Evolutionary conservation across 2,113 vertebrate species (phyloP).

Genomic region (Cynocephalus volans): DNA sequence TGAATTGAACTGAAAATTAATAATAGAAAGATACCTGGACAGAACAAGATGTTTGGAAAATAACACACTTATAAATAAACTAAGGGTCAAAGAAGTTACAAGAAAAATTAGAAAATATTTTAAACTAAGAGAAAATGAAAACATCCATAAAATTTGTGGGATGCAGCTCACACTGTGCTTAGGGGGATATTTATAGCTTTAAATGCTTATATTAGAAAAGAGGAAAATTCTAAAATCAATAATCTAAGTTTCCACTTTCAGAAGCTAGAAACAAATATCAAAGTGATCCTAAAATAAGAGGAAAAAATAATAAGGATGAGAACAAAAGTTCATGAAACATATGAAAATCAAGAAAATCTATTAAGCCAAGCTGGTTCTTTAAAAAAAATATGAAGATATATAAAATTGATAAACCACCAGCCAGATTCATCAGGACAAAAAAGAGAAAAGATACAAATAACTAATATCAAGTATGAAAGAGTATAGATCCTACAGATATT

Average conservation of each 20-base stretch:
- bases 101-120: neutral
- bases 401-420: neutral
- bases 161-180: too few species aligned
- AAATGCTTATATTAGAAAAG: slow-evolving; percentile 8
- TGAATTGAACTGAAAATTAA: neutral
- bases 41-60: neutral
- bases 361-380: neutral
- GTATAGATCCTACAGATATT: too few species aligned
- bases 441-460: neutral
- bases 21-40: neutral
- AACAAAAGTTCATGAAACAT: neutral
- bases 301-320: neutral
- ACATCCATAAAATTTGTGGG: neutral
- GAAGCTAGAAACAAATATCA: neutral
- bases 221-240: neutral
- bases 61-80: neutral
- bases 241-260: neutral
- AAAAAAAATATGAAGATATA: neutral
- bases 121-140: neutral
- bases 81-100: neutral
- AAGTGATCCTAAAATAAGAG: neutral
- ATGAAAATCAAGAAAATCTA: neutral
- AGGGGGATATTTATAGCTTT: too few species aligned
- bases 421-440: neutral
- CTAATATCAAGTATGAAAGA: too few species aligned